Evolutionary conservation across 37 sponge, comb jelly and placozoan species (phyloP).

Genomic region (Aplysina aerophoba): DNA sequence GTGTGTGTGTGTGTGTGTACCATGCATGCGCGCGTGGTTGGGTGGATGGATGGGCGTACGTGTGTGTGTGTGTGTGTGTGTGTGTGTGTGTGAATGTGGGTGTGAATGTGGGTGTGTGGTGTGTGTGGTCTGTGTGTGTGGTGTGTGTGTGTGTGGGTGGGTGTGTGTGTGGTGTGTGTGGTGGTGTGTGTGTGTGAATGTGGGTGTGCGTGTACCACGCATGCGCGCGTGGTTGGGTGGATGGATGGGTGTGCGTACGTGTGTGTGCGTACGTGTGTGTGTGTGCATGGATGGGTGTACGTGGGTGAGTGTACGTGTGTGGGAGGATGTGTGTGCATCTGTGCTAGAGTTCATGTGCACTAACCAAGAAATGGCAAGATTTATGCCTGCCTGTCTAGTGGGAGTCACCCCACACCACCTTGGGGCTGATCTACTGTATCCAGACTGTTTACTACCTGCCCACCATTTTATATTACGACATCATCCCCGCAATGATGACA

Average conservation of each 20-base stretch:
- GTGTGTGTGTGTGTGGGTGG: no score
- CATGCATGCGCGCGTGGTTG: not conserved
- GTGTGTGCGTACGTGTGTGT: conserved; percentile 30
- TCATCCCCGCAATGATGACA: no score
- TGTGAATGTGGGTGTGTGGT: no score
- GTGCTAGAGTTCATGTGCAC: not conserved
- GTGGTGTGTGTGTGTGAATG: not conserved
- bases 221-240: not conserved
- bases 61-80: not conserved
- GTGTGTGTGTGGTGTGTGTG: no score
- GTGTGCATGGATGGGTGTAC: not conserved
- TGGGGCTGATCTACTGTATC: no score
- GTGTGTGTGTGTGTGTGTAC: not conserved
- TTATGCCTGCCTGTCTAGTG: not conserved
- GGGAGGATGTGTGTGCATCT: not conserved
- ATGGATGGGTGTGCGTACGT: conserved; percentile 8
- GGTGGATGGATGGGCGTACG: not conserved
- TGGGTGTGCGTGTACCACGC: not conserved
- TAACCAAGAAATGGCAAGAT: not conserved
- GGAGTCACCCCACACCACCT: not conserved
- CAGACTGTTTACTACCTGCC: no score
- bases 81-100: no score
- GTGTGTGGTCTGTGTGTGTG: not conserved
- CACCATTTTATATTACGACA: no score
- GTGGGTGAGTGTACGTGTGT: not conserved